A percentile compares a stretch with the other conserved stretches of the same genome.
Evolutionary conservation across 1,140 invertebrate genomes (phyloP).

Genomic region (fruit fly (Drosophila melanogaster)): Release_6_plus_ISO1_MT NT_037436.4:12653001-12653500

Average conservation of each 20-base stretch:
- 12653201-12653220: conserved; percentile 12
- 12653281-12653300: conserved; percentile 76
- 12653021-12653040: conserved; percentile 31
- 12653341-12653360: neutral
- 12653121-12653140: conserved; percentile 22
- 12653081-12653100: conserved; percentile 44
- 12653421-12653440: conserved; percentile 14
- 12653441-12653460: conserved; percentile 11
- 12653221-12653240: conserved; percentile 64
- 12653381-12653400: conserved; percentile 24
- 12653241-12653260: conserved; percentile 44
- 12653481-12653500: conserved; percentile 74
- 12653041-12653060: conserved; percentile 45
- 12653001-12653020: conserved; percentile 30
- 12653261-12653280: conserved; percentile 29
- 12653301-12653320: conserved; percentile 74
- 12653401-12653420: conserved; percentile 18
- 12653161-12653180: conserved; percentile 16
- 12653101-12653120: conserved; percentile 33
- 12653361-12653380: conserved; percentile 20
- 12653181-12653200: conserved; percentile 19
- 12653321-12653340: conserved; percentile 21
- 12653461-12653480: conserved; percentile 54
- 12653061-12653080: conserved; percentile 39
- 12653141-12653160: conserved; percentile 38